Evolutionary conservation across 2,113 vertebrate species (phyloP).

Genomic region (Tetraodon nigroviridis): DNA sequence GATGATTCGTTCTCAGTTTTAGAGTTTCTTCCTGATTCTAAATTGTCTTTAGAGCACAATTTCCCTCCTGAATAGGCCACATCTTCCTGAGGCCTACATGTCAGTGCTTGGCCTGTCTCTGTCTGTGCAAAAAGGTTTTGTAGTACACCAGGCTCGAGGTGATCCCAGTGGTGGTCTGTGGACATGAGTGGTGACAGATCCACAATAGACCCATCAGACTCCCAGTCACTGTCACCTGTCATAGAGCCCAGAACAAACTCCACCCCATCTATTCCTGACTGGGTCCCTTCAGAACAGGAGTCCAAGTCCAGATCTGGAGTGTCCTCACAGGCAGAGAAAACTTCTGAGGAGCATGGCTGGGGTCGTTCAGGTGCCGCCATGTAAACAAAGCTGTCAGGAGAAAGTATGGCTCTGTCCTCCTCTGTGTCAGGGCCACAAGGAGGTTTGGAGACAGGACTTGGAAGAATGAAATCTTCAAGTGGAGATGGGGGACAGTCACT

Average conservation of each 20-base stretch:
- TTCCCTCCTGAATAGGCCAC: neutral
- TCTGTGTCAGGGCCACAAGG: conserved; percentile 35
- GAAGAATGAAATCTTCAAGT: conserved; percentile 58
- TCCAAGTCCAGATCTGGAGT: conserved; percentile 67
- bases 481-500: conserved; percentile 70
- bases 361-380: conserved; percentile 76
- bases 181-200: conserved; percentile 47
- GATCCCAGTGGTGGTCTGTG: conserved; percentile 66
- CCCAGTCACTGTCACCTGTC: conserved; percentile 78
- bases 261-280: conserved; percentile 70
- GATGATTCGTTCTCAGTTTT: conserved; percentile 31
- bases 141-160: conserved; percentile 71
- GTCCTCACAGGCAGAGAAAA: conserved; percentile 65
- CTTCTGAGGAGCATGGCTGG: conserved; percentile 51
- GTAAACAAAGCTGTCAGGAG: conserved; percentile 78
- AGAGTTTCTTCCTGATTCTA: conserved; percentile 18
- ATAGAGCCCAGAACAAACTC: conserved; percentile 74
- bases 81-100: conserved; percentile 19
- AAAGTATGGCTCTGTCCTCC: conserved; percentile 66
- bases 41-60: conserved; percentile 5
- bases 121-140: conserved; percentile 62
- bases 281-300: conserved; percentile 73
- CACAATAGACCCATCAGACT: conserved; percentile 68
- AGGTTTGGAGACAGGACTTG: conserved; percentile 70
- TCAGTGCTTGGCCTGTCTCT: conserved; percentile 17